Percentiles rank a stretch among this genome's conserved stretches.
Evolutionary conservation across 2,888 invertebrate species (phyloP).

Genomic region (Coenonympha glycerion): DNA sequence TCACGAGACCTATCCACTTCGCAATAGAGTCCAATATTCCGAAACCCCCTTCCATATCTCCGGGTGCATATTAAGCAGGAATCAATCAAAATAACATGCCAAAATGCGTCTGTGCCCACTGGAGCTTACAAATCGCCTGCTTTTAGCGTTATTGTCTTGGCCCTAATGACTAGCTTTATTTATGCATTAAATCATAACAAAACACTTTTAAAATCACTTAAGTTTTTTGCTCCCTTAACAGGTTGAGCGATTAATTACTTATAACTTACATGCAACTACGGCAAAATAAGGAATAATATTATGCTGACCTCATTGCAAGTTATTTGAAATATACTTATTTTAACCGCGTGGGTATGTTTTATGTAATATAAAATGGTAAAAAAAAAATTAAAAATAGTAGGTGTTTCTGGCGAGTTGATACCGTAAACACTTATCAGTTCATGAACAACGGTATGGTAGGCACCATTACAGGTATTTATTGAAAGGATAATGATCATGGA

Average conservation of each 20-base stretch:
- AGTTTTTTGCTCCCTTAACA: background rate
- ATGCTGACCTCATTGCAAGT: too few species aligned
- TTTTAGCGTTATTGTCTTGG: constrained; percentile 44
- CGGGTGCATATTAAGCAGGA: constrained; percentile 45
- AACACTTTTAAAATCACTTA: constrained; percentile 10
- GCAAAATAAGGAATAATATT: too few species aligned
- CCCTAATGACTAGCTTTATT: constrained; percentile 43
- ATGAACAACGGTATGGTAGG: too few species aligned
- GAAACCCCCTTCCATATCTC: constrained; percentile 26
- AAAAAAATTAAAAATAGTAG: too few species aligned
- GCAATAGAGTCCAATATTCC: constrained; percentile 30
- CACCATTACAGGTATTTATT: too few species aligned
- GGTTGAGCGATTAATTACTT: constrained; percentile 1
- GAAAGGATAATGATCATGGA: too few species aligned
- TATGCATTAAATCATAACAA: constrained; percentile 16
- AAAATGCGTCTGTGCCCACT: constrained; percentile 41
- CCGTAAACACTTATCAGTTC: too few species aligned
- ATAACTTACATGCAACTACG: too few species aligned
- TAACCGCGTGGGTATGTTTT: too few species aligned
- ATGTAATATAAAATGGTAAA: too few species aligned
- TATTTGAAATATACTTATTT: too few species aligned
- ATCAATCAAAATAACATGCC: constrained; percentile 46
- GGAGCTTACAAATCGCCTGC: constrained; percentile 51
- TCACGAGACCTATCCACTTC: constrained; percentile 6
- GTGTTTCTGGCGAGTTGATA: too few species aligned